Conservation (phyloP, 2,797 vertebrate species). For the Sus cebifrons region DNA sequence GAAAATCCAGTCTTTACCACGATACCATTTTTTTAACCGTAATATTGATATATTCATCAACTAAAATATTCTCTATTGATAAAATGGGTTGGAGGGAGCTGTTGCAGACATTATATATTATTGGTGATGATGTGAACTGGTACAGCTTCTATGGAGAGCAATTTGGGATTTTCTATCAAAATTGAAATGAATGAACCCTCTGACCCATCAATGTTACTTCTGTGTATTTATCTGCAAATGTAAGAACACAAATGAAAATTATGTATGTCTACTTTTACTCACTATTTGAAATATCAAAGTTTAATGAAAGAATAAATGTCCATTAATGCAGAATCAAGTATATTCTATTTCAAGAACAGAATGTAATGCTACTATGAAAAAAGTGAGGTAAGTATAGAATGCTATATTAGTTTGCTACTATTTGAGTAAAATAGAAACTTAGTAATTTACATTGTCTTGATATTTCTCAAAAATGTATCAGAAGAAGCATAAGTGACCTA, state of each 20-base stretch:
- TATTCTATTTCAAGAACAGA: not conserved
- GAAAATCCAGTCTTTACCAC: not conserved
- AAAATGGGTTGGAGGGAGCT: not conserved
- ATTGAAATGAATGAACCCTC: not conserved
- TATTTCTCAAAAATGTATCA: not conserved
- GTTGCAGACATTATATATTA: not conserved
- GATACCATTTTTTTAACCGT: not conserved
- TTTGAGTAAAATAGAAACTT: not conserved
- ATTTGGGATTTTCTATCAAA: not conserved
- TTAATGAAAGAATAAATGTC: not conserved
- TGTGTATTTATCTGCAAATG: not conserved
- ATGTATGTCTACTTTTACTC: not conserved
- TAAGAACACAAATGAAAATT: not conserved
- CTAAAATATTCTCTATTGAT: not conserved
- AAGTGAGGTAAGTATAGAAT: not conserved
- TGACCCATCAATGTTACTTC: not conserved
- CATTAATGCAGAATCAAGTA: not conserved
- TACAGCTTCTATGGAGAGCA: not conserved
- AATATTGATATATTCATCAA: not conserved
- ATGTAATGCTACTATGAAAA: not conserved
- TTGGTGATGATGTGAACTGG: not conserved
- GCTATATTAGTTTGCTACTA: not conserved
- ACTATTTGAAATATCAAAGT: not conserved
- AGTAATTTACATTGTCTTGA: slow-evolving; percentile 7
- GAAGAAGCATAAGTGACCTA: not conserved